Conservation (phyloP, 2,113 vertebrate genomes). For the Lasiurus cinereus region DNA sequence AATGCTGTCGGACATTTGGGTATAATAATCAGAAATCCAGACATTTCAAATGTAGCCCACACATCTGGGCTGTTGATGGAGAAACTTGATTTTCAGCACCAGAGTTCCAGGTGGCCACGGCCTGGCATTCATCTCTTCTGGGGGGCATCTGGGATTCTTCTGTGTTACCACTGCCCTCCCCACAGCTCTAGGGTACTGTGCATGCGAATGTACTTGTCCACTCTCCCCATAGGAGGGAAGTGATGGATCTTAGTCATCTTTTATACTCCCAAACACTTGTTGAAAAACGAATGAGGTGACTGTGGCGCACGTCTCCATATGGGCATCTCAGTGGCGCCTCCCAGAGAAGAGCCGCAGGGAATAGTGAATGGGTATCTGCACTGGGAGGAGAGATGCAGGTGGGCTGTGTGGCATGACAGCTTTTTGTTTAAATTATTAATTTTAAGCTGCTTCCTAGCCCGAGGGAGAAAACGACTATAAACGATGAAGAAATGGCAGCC, state of each 20-base stretch:
- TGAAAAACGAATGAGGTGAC: not conserved
- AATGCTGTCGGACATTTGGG: slow-evolving; percentile 11
- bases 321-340: no score
- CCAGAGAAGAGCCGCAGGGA: not conserved
- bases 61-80: not conserved
- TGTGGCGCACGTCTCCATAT: no score
- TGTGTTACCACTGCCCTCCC: not conserved
- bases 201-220: not conserved
- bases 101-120: not conserved
- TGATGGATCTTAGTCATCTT: not conserved
- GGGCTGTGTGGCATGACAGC: not conserved
- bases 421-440: slow-evolving; percentile 33
- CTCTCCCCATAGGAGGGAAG: not conserved
- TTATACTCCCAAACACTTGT: not conserved
- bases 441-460: not conserved
- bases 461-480: slow-evolving; percentile 4
- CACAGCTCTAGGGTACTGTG: accelerated
- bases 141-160: not conserved
- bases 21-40: not conserved
- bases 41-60: not conserved
- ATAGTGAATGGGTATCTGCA: not conserved
- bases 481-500: slow-evolving; percentile 3
- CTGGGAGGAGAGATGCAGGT: not conserved
- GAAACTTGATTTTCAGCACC: not conserved
- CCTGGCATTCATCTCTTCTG: not conserved